These are phyloP conservation scores for Orthonyx spaldingii DNA, from an alignment of 2,113 vertebrate genomes.

Conservation along the genomic window DNA sequence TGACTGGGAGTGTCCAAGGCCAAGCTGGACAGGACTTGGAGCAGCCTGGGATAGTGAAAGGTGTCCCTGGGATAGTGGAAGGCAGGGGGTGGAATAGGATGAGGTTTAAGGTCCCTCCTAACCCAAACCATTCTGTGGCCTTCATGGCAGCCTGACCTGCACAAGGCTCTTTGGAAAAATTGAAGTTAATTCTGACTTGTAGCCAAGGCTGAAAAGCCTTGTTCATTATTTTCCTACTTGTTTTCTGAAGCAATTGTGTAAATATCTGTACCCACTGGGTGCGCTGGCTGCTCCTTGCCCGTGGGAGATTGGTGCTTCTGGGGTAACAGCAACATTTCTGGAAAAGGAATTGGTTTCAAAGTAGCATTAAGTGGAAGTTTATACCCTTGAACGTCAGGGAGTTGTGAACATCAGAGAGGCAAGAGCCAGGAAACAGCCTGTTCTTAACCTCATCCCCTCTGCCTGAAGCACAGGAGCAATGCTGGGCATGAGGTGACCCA, in stretches of 20 bases:
- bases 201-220: neutral
- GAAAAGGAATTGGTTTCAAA: neutral
- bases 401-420: neutral
- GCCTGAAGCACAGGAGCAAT: neutral
- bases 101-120: neutral
- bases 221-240: neutral
- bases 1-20: rapidly evolving
- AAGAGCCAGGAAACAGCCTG: neutral
- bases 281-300: rapidly evolving
- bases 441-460: neutral
- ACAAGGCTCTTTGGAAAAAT: neutral
- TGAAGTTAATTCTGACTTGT: neutral
- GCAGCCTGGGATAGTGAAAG: rapidly evolving
- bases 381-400: neutral
- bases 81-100: neutral
- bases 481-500: neutral
- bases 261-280: neutral
- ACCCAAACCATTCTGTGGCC: neutral
- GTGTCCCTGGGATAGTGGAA: neutral
- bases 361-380: neutral
- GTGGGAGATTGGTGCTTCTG: neutral
- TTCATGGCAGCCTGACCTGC: rapidly evolving
- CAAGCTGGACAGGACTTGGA: neutral
- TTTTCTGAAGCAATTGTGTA: neutral
- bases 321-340: neutral